A percentile compares a stretch with the other conserved stretches of the same genome.
phyloP scores from a whole-genome alignment of 2,113 vertebrate species.

The Globicephala melas region DNA sequence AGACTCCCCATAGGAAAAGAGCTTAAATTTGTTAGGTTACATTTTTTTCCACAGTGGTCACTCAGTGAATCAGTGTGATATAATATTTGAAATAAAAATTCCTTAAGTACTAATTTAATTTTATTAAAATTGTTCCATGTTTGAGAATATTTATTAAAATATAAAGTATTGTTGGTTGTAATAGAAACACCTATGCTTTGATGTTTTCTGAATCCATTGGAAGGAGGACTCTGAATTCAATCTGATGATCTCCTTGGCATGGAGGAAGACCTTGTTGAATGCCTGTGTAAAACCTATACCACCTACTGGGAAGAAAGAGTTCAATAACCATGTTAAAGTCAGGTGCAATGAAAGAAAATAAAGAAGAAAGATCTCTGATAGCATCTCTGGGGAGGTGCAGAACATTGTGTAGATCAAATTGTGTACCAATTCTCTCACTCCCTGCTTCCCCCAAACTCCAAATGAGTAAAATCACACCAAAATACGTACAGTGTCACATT shows the following conservation, averaged over 20 bases:
- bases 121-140: not conserved
- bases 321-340: not conserved
- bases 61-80: not conserved
- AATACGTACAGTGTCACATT: not conserved
- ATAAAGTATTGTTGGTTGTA: not conserved
- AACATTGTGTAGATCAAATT: not conserved
- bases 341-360: not conserved
- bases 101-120: not conserved
- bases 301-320: not conserved
- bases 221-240: not conserved
- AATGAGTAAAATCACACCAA: not conserved
- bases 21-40: not conserved
- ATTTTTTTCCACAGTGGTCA: not conserved
- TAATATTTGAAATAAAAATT: constrained; percentile 35
- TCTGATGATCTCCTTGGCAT: not conserved
- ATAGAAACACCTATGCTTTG: not conserved
- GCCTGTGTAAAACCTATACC: not conserved
- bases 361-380: not conserved
- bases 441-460: not conserved
- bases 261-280: not conserved
- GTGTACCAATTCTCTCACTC: not conserved
- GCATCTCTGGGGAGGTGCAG: not conserved
- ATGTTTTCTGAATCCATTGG: not conserved
- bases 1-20: not conserved
- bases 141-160: not conserved